phyloP scores from a whole-genome alignment of 2,888 invertebrate genomes.

The Pyrrhia umbra region DNA sequence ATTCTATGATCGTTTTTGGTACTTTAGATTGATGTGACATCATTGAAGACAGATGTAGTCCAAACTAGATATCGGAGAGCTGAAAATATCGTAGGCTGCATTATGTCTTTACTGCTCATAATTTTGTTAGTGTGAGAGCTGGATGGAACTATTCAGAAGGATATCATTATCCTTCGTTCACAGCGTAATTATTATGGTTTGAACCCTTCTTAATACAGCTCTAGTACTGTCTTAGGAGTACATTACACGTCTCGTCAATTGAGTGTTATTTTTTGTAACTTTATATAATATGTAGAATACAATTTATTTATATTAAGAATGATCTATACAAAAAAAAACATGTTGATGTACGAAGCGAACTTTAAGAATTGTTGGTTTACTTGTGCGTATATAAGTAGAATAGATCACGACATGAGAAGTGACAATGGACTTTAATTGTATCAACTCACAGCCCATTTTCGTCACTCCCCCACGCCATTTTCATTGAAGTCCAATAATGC shows the following conservation, averaged over 20 bases:
- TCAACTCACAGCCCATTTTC: background rate
- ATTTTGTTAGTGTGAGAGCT: background rate
- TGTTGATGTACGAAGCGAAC: slow-evolving; percentile 43
- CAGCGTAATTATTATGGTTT: background rate
- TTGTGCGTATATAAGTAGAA: slow-evolving; percentile 73
- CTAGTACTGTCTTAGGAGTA: background rate
- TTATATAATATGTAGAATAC: slow-evolving; percentile 31
- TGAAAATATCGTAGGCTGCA: background rate
- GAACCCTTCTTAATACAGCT: too few species aligned
- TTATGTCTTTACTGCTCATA: background rate
- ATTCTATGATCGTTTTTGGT: too few species aligned
- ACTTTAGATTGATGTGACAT: too few species aligned
- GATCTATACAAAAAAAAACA: slow-evolving; percentile 39
- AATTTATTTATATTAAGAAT: slow-evolving; percentile 28
- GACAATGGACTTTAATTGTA: slow-evolving; percentile 9
- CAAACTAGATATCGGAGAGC: background rate
- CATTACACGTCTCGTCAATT: background rate
- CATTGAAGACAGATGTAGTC: too few species aligned
- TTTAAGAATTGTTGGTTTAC: slow-evolving; percentile 51
- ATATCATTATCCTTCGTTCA: background rate
- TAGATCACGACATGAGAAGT: slow-evolving; percentile 23
- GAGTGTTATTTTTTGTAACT: slow-evolving; percentile 14
- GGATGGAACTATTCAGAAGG: background rate
- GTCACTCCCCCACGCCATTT: slow-evolving; percentile 17
- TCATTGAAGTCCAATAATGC: slow-evolving; percentile 34